Conservation (phyloP, 2,888 invertebrate species). For the Sylvicola fuscatus region DNA sequence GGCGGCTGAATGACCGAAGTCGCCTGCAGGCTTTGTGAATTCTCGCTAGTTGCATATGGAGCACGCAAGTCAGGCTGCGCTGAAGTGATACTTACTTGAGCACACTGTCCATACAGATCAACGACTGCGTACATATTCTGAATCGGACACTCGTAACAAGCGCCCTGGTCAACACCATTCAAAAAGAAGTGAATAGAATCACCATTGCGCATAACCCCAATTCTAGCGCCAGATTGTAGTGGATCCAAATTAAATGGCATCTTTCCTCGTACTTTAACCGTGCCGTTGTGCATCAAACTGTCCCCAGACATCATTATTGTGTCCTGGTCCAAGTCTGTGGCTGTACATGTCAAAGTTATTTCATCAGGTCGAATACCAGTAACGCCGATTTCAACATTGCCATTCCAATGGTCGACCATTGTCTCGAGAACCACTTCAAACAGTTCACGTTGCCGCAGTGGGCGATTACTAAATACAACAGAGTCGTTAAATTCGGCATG, state of each 20-base stretch:
- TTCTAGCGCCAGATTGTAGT: conserved; percentile 52
- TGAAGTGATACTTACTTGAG: conserved; percentile 46
- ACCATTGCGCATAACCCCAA: conserved; percentile 73
- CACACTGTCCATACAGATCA: conserved; percentile 86
- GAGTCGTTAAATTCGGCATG: conserved; percentile 88
- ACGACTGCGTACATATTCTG: conserved; percentile 81
- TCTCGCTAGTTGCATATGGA: conserved; percentile 27
- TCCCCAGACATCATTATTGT: conserved; percentile 87
- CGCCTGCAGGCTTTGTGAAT: conserved; percentile 33
- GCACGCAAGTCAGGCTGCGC: conserved; percentile 18
- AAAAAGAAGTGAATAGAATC: conserved; percentile 74
- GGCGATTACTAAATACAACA: conserved; percentile 76
- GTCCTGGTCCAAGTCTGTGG: conserved; percentile 78
- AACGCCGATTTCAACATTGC: conserved; percentile 74
- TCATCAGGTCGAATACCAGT: conserved; percentile 81
- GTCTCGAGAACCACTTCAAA: conserved; percentile 80
- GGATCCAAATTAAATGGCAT: conserved; percentile 73
- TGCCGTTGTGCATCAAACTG: conserved; percentile 77
- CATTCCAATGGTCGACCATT: conserved; percentile 85
- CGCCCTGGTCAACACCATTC: conserved; percentile 71
- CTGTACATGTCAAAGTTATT: conserved; percentile 68
- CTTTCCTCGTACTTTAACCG: conserved; percentile 57
- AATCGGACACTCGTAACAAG: conserved; percentile 60
- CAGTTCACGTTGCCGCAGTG: conserved; percentile 72
- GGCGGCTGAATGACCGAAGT: conserved; percentile 33